Percentiles rank a stretch among this genome's conserved stretches.
These are phyloP conservation scores for Microctenopoma lineatum DNA, from an alignment of 2,797 vertebrate genomes.

Conservation along the genomic window DNA sequence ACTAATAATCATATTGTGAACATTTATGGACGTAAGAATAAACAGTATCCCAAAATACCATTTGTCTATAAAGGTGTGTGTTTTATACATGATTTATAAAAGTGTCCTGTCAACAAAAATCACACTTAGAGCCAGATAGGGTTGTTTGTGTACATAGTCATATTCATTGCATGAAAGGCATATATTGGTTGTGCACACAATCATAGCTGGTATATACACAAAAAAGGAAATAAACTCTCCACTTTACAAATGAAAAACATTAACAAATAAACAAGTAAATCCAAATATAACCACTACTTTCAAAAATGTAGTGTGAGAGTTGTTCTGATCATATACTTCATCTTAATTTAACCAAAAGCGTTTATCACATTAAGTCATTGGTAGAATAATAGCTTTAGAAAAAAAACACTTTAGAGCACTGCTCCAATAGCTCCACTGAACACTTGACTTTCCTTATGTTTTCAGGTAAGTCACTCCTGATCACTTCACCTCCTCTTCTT, in stretches of 20 bases:
- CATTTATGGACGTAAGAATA: too few relatives aligned
- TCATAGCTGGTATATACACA: neutral
- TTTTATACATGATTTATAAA: too few relatives aligned
- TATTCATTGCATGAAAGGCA: too few relatives aligned
- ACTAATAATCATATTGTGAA: too few relatives aligned
- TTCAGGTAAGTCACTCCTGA: neutral
- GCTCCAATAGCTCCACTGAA: too few relatives aligned
- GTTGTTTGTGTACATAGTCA: too few relatives aligned
- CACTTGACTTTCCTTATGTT: neutral
- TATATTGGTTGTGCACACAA: too few relatives aligned
- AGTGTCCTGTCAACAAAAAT: too few relatives aligned
- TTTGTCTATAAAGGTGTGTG: too few relatives aligned
- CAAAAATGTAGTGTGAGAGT: neutral
- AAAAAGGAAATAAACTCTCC: neutral
- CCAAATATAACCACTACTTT: neutral
- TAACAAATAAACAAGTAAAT: slow-evolving; percentile 14
- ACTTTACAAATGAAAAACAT: slow-evolving; percentile 4
- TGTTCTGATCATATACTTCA: neutral
- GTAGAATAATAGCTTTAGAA: neutral
- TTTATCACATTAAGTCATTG: neutral
- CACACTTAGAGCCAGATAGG: too few relatives aligned
- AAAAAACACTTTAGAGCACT: too few relatives aligned
- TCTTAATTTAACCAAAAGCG: neutral
- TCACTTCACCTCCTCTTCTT: slow-evolving; percentile 16
- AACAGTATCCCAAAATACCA: too few relatives aligned